Conservation (phyloP, 2,113 vertebrate genomes). For the Stomatorhinus ivindoensis region DNA sequence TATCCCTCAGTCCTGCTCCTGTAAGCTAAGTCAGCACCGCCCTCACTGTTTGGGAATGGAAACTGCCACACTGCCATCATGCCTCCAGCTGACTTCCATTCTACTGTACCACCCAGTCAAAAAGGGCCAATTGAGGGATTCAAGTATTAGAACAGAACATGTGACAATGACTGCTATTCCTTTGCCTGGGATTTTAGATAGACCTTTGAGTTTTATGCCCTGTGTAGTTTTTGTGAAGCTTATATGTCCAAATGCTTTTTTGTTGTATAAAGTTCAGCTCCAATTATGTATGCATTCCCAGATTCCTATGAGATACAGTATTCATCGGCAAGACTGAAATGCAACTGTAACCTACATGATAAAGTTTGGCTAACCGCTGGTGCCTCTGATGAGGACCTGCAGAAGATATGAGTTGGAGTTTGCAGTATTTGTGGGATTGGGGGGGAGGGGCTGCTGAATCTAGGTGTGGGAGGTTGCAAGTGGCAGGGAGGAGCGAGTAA, state of each 20-base stretch:
- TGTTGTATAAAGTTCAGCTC: background rate
- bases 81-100: background rate
- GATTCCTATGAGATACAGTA: background rate
- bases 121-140: background rate
- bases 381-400: background rate
- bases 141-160: background rate
- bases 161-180: slow-evolving; percentile 1
- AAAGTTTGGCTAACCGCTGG: background rate
- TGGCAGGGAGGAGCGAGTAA: background rate
- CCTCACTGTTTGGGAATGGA: background rate
- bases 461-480: background rate
- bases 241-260: background rate
- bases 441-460: background rate
- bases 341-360: background rate
- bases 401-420: background rate
- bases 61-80: slow-evolving; percentile 1
- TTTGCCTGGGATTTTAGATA: background rate
- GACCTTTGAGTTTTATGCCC: background rate
- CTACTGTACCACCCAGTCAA: background rate
- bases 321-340: background rate
- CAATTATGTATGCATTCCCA: background rate
- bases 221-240: background rate
- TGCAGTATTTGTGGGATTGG: background rate
- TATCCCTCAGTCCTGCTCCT: background rate
- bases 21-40: background rate